Conservation (phyloP, 2,113 vertebrate genomes). For the Phalacrocorax brasilianus region DNA sequence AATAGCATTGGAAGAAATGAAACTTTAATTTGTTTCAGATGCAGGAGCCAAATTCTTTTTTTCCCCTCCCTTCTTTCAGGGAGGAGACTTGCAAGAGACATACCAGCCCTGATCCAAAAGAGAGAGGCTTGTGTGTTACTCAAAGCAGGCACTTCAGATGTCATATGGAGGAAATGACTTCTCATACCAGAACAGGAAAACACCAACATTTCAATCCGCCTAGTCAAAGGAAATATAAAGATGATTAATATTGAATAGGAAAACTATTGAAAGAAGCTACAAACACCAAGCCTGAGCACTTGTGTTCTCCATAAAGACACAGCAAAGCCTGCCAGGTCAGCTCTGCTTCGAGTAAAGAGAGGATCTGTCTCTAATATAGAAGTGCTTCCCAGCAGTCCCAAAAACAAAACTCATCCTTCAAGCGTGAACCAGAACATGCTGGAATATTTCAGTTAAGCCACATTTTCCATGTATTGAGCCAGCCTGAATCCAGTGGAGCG, state of each 20-base stretch:
- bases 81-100: not conserved
- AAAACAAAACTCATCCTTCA: not conserved
- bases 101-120: not conserved
- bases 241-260: not conserved
- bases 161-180: constrained; percentile 2
- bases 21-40: constrained; percentile 17
- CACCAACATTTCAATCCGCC: not conserved
- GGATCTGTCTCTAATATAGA: not conserved
- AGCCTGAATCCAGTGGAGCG: not conserved
- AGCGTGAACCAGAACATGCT: not conserved
- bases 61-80: not conserved
- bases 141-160: not conserved
- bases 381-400: not conserved
- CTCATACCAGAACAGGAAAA: constrained; percentile 22
- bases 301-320: not conserved
- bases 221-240: not conserved
- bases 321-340: not conserved
- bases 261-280: not conserved
- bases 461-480: not conserved
- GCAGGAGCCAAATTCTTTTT: not conserved
- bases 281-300: not conserved
- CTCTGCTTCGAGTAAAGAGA: not conserved
- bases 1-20: not conserved
- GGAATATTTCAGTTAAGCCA: not conserved
- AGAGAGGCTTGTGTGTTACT: not conserved